Percentiles rank a stretch among this genome's conserved stretches.
These are phyloP conservation scores for Mohoua ochrocephala DNA, from an alignment of 2,113 vertebrate genomes.

Conservation along the genomic window DNA sequence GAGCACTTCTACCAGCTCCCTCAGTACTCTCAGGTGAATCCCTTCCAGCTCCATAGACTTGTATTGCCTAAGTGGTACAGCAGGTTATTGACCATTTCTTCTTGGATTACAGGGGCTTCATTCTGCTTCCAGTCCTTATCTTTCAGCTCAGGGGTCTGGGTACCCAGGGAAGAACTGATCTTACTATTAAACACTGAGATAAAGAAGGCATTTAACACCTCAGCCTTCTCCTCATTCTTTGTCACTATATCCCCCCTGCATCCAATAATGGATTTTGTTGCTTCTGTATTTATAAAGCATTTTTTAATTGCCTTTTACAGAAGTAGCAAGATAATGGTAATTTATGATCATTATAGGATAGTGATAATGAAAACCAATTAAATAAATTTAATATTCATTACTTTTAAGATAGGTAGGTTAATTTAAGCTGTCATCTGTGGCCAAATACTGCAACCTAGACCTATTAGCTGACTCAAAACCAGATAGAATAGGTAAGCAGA, in stretches of 20 bases:
- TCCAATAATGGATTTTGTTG: neutral
- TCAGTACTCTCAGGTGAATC: neutral
- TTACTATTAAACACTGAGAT: neutral
- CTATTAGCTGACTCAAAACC: neutral
- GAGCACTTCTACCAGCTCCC: neutral
- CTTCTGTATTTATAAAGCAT: neutral
- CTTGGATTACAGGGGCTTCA: neutral
- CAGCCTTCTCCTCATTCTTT: neutral
- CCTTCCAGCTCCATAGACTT: neutral
- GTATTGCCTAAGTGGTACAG: too few relatives aligned
- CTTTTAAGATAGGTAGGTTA: neutral
- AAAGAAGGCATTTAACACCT: neutral
- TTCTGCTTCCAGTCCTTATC: neutral
- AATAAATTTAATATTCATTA: neutral
- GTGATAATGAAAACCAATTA: neutral
- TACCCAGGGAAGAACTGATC: neutral
- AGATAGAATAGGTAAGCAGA: neutral
- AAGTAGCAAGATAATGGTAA: neutral
- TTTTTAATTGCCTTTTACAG: neutral
- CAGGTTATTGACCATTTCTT: neutral
- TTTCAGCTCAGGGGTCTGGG: neutral
- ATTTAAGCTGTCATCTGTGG: neutral
- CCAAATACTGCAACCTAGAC: neutral
- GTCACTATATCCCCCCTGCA: neutral
- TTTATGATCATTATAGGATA: neutral